Evolutionary conservation across 2,113 vertebrate genomes (phyloP).

Genomic region (Thomomys bottae): DNA sequence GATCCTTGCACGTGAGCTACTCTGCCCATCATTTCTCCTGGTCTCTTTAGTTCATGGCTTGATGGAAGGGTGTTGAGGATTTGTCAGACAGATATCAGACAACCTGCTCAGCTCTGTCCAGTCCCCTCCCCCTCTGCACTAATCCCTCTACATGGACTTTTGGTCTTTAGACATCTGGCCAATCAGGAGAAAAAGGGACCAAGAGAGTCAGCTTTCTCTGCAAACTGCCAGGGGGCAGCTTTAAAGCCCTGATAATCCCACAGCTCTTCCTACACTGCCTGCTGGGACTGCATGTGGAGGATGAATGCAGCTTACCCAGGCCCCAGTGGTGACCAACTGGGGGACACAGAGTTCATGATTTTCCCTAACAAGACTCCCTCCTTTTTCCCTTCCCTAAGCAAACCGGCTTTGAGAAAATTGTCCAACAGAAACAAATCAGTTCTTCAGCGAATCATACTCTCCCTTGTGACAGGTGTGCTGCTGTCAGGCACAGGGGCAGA

Average conservation of each 20-base stretch:
- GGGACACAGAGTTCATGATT: neutral
- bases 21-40: neutral
- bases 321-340: too few species aligned
- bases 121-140: neutral
- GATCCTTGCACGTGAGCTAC: neutral
- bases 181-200: neutral
- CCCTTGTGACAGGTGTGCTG: rapidly evolving
- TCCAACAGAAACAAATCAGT: too few species aligned
- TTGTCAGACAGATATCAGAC: neutral
- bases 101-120: too few species aligned
- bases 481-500: too few species aligned
- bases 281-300: neutral
- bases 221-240: neutral
- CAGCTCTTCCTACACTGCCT: neutral
- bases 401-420: neutral
- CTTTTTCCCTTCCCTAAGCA: neutral
- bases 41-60: neutral
- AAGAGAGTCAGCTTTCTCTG: neutral
- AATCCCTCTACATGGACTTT: neutral
- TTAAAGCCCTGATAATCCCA: too few species aligned
- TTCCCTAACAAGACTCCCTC: neutral
- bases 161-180: neutral
- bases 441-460: too few species aligned
- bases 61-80: neutral
- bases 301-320: neutral